A percentile compares a stretch with the other conserved stretches of the same genome.
phyloP scores from a whole-genome alignment of 2,113 vertebrate species.

The Xiphorhynchus elegans region DNA sequence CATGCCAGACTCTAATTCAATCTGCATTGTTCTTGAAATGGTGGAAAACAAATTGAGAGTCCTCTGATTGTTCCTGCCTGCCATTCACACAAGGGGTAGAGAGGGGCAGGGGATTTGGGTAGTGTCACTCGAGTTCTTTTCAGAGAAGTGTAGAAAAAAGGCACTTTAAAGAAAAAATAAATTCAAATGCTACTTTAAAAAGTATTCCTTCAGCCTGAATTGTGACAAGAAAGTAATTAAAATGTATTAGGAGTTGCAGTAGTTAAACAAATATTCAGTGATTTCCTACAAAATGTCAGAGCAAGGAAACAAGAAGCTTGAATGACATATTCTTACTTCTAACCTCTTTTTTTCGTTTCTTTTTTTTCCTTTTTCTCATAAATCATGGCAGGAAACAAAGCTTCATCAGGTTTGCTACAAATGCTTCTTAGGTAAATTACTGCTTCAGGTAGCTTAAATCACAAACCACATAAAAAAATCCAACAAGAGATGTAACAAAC shows the following conservation, averaged over 20 bases:
- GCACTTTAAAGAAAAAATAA: not conserved
- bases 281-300: not conserved
- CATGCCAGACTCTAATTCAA: not conserved
- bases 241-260: not conserved
- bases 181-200: not conserved
- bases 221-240: not conserved
- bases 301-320: not conserved
- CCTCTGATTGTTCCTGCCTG: not conserved
- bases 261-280: not conserved
- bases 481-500: not conserved
- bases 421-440: not conserved
- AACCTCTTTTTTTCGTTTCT: not conserved
- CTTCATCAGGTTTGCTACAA: not conserved
- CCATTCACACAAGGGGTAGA: not conserved
- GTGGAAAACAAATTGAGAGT: not conserved
- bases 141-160: not conserved
- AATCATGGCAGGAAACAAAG: not conserved
- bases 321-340: not conserved
- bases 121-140: not conserved
- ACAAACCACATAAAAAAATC: not conserved
- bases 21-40: not conserved
- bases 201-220: not conserved
- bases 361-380: not conserved
- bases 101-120: fast-evolving
- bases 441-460: not conserved